Evolutionary conservation across 2,797 vertebrate genomes (phyloP).

Genomic region (Bradypodion pumilum): DNA sequence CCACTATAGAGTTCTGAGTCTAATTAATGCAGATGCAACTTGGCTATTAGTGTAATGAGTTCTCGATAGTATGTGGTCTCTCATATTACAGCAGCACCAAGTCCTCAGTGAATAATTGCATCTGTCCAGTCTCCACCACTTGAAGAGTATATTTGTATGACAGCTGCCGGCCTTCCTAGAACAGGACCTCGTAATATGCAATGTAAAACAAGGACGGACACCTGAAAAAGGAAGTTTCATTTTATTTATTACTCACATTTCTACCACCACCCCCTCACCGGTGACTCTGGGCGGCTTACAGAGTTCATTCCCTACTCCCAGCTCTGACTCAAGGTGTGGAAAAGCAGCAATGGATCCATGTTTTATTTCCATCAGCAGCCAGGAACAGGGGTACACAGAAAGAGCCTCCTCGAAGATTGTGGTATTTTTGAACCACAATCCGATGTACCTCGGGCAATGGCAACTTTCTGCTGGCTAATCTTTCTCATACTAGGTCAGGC

Average conservation of each 20-base stretch:
- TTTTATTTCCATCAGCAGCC: neutral
- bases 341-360: neutral
- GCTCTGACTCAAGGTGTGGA: neutral
- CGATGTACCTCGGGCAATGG: too few relatives aligned
- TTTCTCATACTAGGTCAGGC: too few relatives aligned
- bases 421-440: too few relatives aligned
- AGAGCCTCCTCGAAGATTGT: too few relatives aligned
- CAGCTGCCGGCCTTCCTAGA: neutral
- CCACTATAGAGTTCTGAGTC: neutral
- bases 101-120: neutral
- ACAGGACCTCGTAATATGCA: neutral
- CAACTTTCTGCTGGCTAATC: too few relatives aligned
- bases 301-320: too few relatives aligned
- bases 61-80: neutral
- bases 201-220: neutral
- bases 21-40: neutral
- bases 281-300: too few relatives aligned
- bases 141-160: neutral
- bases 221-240: neutral
- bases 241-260: too few relatives aligned
- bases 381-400: too few relatives aligned
- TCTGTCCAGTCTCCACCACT: neutral
- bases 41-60: slow-evolving; percentile 8
- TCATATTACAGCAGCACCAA: neutral
- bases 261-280: too few relatives aligned